phyloP scores from a whole-genome alignment of 2,888 invertebrate genomes.

The Galerucella calmariensis region DNA sequence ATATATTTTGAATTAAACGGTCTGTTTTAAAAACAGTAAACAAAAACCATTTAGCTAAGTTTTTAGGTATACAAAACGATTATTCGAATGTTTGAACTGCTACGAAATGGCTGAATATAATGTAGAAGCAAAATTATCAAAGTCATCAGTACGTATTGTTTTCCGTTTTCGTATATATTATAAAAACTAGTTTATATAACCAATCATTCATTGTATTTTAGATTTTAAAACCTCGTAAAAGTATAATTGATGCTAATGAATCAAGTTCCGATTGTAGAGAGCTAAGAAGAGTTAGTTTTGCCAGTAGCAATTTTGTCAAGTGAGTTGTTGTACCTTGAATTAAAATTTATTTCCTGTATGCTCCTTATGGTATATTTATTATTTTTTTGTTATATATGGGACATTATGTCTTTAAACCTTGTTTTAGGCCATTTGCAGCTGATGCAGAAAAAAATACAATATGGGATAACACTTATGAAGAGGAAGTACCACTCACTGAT shows the following conservation, averaged over 20 bases:
- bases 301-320: conserved; percentile 57
- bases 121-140: neutral
- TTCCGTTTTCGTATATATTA: neutral
- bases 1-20: too few relatives aligned
- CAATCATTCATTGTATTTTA: conserved; percentile 26
- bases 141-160: neutral
- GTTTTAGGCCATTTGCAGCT: conserved; percentile 54
- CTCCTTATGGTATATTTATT: neutral
- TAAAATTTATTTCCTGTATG: neutral
- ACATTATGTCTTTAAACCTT: conserved; percentile 14
- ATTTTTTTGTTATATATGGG: neutral
- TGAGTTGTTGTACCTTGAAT: conserved; percentile 40
- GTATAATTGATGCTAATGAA: conserved; percentile 50
- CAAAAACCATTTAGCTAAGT: too few relatives aligned
- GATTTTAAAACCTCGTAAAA: conserved; percentile 52
- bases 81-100: neutral
- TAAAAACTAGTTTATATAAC: neutral
- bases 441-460: conserved; percentile 57
- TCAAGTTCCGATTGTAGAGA: conserved; percentile 43
- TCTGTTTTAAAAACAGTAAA: too few relatives aligned
- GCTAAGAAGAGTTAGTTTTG: conserved; percentile 57
- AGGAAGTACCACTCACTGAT: conserved; percentile 49
- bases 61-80: neutral
- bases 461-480: conserved; percentile 59
- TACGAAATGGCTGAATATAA: neutral